Evolutionary conservation across 2,888 invertebrate genomes (phyloP).

Genomic region (Watsonalla cultraria): DNA sequence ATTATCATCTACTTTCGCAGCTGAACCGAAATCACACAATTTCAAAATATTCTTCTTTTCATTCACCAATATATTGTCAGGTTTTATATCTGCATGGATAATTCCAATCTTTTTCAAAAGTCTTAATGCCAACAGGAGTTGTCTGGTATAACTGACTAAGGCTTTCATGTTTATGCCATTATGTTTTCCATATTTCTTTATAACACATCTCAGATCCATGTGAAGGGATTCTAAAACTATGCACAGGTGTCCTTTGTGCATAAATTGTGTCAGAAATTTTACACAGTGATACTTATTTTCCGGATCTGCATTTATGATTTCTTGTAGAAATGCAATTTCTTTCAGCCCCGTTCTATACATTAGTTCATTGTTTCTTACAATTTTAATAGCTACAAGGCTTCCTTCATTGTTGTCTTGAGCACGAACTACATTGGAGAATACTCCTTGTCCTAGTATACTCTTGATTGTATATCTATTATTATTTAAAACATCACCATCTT

Average conservation of each 20-base stretch:
- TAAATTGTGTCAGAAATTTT: conserved; percentile 91
- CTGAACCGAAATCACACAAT: conserved; percentile 99
- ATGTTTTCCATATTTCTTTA: conserved; percentile 98
- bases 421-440: conserved; percentile 97
- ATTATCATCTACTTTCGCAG: conserved; percentile 93
- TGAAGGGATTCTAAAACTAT: conserved; percentile 97
- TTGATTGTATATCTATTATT: conserved; percentile 93
- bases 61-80: conserved; percentile 99
- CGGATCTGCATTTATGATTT: conserved; percentile 96
- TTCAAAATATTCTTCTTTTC: conserved; percentile 97
- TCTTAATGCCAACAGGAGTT: conserved; percentile 94
- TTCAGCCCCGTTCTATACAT: conserved; percentile 99
- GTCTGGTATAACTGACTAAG: conserved; percentile 96
- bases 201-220: conserved; percentile 92
- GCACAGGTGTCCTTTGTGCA: conserved; percentile 98
- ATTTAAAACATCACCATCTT: conserved; percentile 92
- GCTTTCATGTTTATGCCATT: conserved; percentile 98
- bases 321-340: conserved; percentile 94
- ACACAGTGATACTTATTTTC: conserved; percentile 98
- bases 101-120: conserved; percentile 96
- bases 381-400: conserved; percentile 97
- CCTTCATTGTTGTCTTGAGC: conserved; percentile 92
- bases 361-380: conserved; percentile 98
- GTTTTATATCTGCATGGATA: conserved; percentile 99
- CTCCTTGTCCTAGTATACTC: conserved; percentile 98